phyloP scores from a whole-genome alignment of 1,140 invertebrate genomes.

The Cydia pomonella region DNA sequence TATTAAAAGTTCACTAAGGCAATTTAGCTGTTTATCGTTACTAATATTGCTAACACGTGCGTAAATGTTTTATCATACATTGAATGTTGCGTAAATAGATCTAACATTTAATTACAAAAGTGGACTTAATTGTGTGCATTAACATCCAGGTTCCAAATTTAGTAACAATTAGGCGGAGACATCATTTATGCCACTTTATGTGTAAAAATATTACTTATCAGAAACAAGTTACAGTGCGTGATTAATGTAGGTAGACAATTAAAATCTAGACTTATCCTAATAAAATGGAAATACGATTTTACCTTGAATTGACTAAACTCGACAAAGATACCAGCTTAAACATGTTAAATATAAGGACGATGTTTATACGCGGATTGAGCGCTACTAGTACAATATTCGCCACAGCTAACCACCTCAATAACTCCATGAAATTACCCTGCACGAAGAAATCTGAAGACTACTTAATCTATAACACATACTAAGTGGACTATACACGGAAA shows the following conservation, averaged over 20 bases:
- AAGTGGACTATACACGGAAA: conserved; percentile 50
- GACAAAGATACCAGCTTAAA: conserved; percentile 19
- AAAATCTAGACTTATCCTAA: conserved; percentile 30
- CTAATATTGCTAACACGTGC: not conserved
- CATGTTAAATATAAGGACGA: conserved; percentile 21
- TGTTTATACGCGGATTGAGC: conserved; percentile 52
- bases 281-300: conserved; percentile 22
- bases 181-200: conserved; percentile 5
- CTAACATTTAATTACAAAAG: conserved; percentile 46
- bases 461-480: conserved; percentile 50
- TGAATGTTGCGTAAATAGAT: not conserved
- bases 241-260: not conserved
- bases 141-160: not conserved
- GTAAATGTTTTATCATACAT: not conserved
- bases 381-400: conserved; percentile 43
- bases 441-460: conserved; percentile 77
- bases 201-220: not conserved
- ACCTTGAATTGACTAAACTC: conserved; percentile 16
- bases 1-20: conserved; percentile 9
- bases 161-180: conserved; percentile 15
- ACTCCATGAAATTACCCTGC: conserved; percentile 68
- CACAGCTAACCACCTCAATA: conserved; percentile 38
- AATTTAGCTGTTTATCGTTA: not conserved
- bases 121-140: conserved; percentile 23
- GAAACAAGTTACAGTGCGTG: conserved; percentile 16